A percentile compares a stretch with the other conserved stretches of the same genome.
Conservation (phyloP, 2,888 invertebrate species). For the Deroplatys truncata region DNA sequence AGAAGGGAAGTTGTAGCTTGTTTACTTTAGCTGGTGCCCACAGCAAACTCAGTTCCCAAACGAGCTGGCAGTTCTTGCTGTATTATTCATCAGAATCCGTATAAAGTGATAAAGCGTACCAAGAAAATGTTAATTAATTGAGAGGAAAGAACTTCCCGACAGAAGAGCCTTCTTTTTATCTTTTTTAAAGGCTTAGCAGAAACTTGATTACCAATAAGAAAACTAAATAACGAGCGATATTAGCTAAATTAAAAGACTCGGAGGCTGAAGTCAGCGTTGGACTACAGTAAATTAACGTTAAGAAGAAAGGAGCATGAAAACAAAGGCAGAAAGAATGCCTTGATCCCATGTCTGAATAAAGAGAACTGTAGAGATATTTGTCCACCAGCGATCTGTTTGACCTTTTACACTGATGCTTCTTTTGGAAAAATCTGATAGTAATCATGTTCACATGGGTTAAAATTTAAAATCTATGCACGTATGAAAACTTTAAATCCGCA, state of each 20-base stretch:
- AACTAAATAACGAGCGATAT: background rate
- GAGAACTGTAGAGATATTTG: too few species aligned
- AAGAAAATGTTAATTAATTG: background rate
- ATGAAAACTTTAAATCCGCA: too few species aligned
- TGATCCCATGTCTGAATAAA: background rate
- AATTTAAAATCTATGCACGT: too few species aligned
- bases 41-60: background rate
- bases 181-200: background rate
- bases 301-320: background rate
- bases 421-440: too few species aligned
- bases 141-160: background rate
- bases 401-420: too few species aligned
- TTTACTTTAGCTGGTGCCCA: background rate
- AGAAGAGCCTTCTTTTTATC: background rate
- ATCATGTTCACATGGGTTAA: too few species aligned
- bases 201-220: background rate
- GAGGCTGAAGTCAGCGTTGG: background rate
- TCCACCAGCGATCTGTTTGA: too few species aligned
- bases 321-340: background rate
- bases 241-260: background rate
- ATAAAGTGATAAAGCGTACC: background rate
- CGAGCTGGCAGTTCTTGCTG: background rate
- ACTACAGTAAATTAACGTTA: background rate
- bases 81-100: background rate
- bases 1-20: background rate